Conservation (phyloP, 2,113 vertebrate species). For the Pristiophorus japonicus region DNA sequence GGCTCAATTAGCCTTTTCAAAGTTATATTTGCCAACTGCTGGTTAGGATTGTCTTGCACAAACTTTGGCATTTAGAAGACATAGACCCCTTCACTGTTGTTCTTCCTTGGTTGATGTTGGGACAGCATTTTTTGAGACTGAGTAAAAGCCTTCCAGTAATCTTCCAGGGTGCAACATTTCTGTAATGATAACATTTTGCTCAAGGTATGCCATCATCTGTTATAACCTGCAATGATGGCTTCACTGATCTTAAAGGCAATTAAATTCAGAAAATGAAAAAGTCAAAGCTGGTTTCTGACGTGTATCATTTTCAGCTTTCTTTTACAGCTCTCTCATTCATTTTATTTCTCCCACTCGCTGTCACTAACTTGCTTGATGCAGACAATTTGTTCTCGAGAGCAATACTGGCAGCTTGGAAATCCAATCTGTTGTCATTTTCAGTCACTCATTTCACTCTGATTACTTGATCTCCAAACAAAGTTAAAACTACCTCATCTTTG, state of each 20-base stretch:
- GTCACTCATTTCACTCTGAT: background rate
- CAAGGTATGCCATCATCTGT: background rate
- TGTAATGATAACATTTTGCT: background rate
- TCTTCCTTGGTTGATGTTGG: background rate
- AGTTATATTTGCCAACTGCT: background rate
- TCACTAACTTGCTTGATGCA: background rate
- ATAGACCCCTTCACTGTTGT: background rate
- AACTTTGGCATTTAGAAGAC: background rate
- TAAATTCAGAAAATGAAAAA: background rate
- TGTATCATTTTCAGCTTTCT: background rate
- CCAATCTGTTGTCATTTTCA: background rate
- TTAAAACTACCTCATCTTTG: background rate
- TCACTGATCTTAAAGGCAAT: background rate
- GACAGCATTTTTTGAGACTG: background rate
- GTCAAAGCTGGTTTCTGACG: background rate
- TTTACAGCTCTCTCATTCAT: background rate
- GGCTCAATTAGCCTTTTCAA: background rate
- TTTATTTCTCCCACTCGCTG: background rate
- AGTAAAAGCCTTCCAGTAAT: background rate
- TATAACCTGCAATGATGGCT: background rate
- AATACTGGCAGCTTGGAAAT: background rate
- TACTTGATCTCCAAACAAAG: background rate
- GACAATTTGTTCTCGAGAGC: background rate
- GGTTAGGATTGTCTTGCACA: background rate
- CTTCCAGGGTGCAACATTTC: background rate